Evolutionary conservation across 1,140 invertebrate species (phyloP).

Genomic region (Oppia nitens): DNA sequence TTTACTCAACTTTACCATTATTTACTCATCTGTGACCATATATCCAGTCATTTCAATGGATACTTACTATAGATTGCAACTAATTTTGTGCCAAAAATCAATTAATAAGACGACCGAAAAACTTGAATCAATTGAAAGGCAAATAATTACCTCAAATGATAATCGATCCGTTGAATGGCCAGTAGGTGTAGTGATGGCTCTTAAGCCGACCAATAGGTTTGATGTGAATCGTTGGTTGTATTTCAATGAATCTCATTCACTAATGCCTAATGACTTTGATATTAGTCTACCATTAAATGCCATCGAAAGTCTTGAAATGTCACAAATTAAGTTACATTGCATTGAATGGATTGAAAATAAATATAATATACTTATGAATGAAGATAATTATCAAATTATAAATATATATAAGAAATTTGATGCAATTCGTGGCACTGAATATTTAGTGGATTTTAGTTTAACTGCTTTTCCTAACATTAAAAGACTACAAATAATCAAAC

Average conservation of each 20-base stretch:
- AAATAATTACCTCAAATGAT: constrained; percentile 11
- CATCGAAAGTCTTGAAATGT: constrained; percentile 26
- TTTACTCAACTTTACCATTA: background rate
- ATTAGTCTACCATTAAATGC: constrained; percentile 26
- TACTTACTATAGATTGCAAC: constrained; percentile 15
- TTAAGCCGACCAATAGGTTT: constrained; percentile 53
- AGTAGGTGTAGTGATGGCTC: constrained; percentile 48
- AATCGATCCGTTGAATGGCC: constrained; percentile 42
- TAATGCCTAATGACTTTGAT: constrained; percentile 30
- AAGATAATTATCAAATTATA: constrained; percentile 37
- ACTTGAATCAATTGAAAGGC: constrained; percentile 13
- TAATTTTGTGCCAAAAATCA: constrained; percentile 17
- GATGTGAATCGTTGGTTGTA: constrained; percentile 66
- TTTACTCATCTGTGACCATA: background rate
- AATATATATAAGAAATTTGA: constrained; percentile 74
- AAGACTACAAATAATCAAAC: constrained; percentile 49
- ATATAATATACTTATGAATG: constrained; percentile 41
- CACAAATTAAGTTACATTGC: constrained; percentile 22
- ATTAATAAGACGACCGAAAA: constrained; percentile 12
- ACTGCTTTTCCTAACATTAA: constrained; percentile 26
- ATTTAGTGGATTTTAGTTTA: constrained; percentile 55
- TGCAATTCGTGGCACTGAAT: constrained; percentile 69
- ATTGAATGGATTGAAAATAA: constrained; percentile 13
- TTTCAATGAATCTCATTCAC: constrained; percentile 64
- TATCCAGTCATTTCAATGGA: constrained; percentile 6